A percentile compares a stretch with the other conserved stretches of the same genome.
These are phyloP conservation scores for Melopsittacus undulatus DNA, from an alignment of 2,797 vertebrate species.

Conservation along the genomic window DNA sequence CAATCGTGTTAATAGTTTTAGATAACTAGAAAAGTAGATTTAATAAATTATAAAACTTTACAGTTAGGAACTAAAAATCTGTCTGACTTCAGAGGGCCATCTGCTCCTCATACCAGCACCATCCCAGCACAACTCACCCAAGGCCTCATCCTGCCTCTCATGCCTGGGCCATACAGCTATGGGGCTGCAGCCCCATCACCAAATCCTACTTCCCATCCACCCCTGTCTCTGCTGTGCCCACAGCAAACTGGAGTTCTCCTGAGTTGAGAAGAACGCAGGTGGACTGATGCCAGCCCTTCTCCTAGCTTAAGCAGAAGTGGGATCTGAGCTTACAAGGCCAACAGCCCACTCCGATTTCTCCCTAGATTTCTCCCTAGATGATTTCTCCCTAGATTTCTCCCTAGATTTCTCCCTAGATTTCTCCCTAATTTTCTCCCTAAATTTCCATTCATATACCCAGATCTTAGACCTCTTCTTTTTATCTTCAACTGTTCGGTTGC, in stretches of 20 bases:
- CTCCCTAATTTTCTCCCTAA: not conserved
- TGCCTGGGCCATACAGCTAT: not conserved
- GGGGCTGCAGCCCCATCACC: not conserved
- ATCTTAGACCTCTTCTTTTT: not conserved
- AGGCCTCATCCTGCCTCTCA: not conserved
- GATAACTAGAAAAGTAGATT: constrained; percentile 64
- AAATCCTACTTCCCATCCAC: not conserved
- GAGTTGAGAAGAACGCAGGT: not conserved
- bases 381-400: not conserved
- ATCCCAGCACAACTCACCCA: accelerated
- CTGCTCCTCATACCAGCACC: accelerated
- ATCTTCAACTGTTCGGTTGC: not conserved
- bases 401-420: not conserved
- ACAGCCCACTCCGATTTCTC: accelerated
- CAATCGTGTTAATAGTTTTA: constrained; percentile 36
- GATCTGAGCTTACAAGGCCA: not conserved
- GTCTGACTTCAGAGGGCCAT: not conserved
- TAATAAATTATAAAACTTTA: constrained; percentile 60
- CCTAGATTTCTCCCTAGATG: no score
- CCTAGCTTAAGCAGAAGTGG: no score
- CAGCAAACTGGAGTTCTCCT: not conserved
- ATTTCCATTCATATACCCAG: not conserved
- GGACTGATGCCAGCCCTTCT: not conserved
- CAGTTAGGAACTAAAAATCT: constrained; percentile 31
- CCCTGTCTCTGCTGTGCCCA: not conserved